Evolutionary conservation across 2,888 invertebrate genomes (phyloP), one percentile per base, ranked within the genome.

Genomic region (Chaetogeoica ovagalla): DNA sequence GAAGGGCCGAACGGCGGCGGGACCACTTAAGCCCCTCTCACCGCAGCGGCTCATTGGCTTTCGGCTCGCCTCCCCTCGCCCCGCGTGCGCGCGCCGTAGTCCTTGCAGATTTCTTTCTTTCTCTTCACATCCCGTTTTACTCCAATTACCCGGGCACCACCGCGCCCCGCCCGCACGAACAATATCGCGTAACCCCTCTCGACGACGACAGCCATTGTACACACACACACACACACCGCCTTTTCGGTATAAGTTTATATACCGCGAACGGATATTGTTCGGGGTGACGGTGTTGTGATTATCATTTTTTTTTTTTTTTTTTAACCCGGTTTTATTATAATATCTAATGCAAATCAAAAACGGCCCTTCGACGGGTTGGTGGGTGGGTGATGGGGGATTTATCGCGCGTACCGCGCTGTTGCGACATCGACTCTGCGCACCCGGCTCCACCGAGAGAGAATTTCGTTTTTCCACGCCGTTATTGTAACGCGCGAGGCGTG

Each of bases 21-120:
- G 1, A 77, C 77, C 77, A 77, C 77, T 77, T 77, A 77, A 77
- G 62, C 79, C 71, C 63, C 66, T 59, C 65, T 74, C 15, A 43
- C 66, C 43, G 79, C 79, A 71, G 79, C 79, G 79, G 79, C 79
- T 79, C 79, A 79, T 79, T 79, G 79, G 79, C 79, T 79, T 79
- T 79, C 71, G 71, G 17, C 43, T 59, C 48, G 30, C 60, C 59
- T 19, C 52, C 62, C 74, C 55, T n/a, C 37, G 30, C n/a, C 19
- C 52, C 55, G n/a, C 63, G 30, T 57, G 17, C 8, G 55, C 55
- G 39, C 39, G 5, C 55, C 74, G n/a, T n/a, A n/a, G 57, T 43
- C 43, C 75, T 66, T 39, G 43, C 75, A 76, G 75, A 76, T 76
- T 76, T 76, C 62, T 65, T 79, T 79, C 75, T 74, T 23, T 52